These are phyloP conservation scores for Neopipo cinnamomea DNA, from an alignment of 2,113 vertebrate genomes.

Conservation along the genomic window DNA sequence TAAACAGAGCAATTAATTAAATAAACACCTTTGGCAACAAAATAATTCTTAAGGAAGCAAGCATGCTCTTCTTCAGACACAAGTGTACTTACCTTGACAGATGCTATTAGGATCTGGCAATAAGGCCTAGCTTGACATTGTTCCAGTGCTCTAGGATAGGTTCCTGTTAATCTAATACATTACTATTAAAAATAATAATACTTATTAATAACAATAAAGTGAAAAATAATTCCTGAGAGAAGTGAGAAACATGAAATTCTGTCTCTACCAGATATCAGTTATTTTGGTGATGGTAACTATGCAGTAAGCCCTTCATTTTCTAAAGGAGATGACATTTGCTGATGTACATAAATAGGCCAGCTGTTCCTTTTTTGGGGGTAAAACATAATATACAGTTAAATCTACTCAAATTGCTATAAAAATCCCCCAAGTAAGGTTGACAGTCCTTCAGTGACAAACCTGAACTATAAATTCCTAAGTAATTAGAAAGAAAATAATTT, in stretches of 20 bases:
- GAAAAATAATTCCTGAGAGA: not conserved
- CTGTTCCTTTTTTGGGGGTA: constrained; percentile 3
- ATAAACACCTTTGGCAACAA: not conserved
- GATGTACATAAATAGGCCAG: constrained; percentile 10
- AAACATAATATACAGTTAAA: not conserved
- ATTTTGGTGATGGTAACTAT: not conserved
- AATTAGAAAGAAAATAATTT: constrained; percentile 21
- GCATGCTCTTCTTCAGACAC: not conserved
- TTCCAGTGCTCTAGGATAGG: not conserved
- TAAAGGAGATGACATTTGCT: not conserved
- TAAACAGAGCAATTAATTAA: not conserved
- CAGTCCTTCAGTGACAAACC: not conserved
- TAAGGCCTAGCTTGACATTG: not conserved
- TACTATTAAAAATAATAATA: not conserved
- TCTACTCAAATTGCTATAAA: not conserved
- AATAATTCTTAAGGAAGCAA: not conserved
- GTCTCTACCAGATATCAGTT: not conserved
- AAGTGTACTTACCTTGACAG: not conserved
- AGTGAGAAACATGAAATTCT: not conserved
- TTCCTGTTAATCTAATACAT: not conserved
- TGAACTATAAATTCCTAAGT: not conserved
- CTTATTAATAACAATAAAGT: not conserved
- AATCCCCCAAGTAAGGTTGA: not conserved
- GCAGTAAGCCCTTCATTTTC: not conserved
- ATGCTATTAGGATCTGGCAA: not conserved